Evolutionary conservation across 2,888 invertebrate species (phyloP), one percentile per base, ranked within the genome.

Genomic region (Eupithecia exiguata): DNA sequence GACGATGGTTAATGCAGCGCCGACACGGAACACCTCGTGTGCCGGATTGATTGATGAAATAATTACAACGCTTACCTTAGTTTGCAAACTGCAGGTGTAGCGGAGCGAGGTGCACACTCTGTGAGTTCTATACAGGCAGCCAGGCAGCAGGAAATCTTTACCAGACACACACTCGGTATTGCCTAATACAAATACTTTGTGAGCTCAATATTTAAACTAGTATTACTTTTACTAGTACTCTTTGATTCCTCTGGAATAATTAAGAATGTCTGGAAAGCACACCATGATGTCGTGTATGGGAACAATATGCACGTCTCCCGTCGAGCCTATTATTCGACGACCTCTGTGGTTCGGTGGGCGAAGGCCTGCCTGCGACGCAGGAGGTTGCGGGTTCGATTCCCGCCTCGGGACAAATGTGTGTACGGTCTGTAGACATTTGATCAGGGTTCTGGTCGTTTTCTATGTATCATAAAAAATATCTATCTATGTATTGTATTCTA

Each of bases 1-100:
- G 76, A 71, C 71, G 68, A 71, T 76, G 73, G 69, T 73, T 76
- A 73, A 73, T 76, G 73, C 76, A 73, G 66, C 68, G 68, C 63
- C 69, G 65, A 61, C 69, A 66, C 30, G 66, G 46, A 58, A 71
- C 74, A 72, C 75, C 70, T 75, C 67, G 70, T 70, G 58, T 71
- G 36, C 70, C 61, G 49, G 71, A 49, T 66, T 75, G 72, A 76
- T 76, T 73, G 76, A 76, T 76, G 65, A 73, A 71, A 76, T 76
- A 76, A 76, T 73, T 71, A 76, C 70, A 58, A 70, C 61, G 65
- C 65, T 75, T 72, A 58, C 40, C 63, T n/a, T 53, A 73, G 66
- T 25, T 66, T 14, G 25, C 58, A 58, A 58, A 12, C 25, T 58
- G 25, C 25, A 58, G 58, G 58, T 14, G 5, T 58, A 58, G 58